Evolutionary conservation across 2,888 invertebrate genomes (phyloP).

Genomic region (Parnassius mnemosyne): DNA sequence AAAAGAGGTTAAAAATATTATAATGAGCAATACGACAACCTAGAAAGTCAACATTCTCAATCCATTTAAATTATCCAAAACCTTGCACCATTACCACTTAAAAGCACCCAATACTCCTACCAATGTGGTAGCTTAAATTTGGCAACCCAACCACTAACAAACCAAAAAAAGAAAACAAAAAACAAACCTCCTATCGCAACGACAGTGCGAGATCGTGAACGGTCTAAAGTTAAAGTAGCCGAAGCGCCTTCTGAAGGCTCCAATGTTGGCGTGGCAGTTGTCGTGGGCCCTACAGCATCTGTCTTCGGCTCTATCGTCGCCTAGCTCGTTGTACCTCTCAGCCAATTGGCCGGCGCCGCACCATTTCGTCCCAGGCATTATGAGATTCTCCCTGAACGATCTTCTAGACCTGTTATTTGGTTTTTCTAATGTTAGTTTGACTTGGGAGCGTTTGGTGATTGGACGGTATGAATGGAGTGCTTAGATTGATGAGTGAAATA

Average conservation of each 20-base stretch:
- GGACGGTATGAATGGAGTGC: background rate
- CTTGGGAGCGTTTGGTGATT: slow-evolving; percentile 9
- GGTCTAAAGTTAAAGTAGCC: slow-evolving; percentile 85
- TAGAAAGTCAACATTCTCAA: no score
- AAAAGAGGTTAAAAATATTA: no score
- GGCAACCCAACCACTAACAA: background rate
- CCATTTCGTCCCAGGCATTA: slow-evolving; percentile 87
- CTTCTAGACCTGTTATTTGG: slow-evolving; percentile 63
- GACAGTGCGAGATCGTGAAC: slow-evolving; percentile 87
- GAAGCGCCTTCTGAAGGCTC: slow-evolving; percentile 81
- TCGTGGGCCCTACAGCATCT: slow-evolving; percentile 88
- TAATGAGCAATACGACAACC: no score
- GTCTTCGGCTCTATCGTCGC: slow-evolving; percentile 76
- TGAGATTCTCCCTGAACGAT: slow-evolving; percentile 77
- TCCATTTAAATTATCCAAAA: background rate
- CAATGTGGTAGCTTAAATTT: slow-evolving; percentile 5
- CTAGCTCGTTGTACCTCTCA: slow-evolving; percentile 82
- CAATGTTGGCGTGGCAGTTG: slow-evolving; percentile 83
- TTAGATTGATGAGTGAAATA: background rate
- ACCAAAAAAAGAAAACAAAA: slow-evolving; percentile 41
- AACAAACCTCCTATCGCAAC: slow-evolving; percentile 88
- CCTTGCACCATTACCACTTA: slow-evolving; percentile 1
- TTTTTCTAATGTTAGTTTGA: slow-evolving; percentile 24
- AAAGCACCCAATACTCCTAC: slow-evolving; percentile 15
- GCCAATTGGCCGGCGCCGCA: slow-evolving; percentile 84